Conservation (phyloP, 2,888 invertebrate genomes). For the Stomorhina lunata region DNA sequence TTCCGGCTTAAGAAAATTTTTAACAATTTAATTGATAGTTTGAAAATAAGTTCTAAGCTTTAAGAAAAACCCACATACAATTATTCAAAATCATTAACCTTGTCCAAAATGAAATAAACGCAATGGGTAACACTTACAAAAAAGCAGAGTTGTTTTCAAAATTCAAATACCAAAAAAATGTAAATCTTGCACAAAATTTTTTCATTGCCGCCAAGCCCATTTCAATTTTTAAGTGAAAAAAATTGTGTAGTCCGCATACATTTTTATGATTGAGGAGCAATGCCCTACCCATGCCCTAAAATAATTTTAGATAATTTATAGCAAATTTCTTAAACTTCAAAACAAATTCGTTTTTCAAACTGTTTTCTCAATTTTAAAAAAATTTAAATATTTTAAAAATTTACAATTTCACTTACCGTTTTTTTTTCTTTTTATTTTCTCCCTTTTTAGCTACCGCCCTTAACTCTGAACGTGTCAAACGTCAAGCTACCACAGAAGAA, state of each 20-base stretch:
- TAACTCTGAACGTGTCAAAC: constrained; percentile 82
- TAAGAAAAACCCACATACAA: neutral
- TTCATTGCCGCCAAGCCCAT: no score
- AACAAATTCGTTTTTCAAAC: no score
- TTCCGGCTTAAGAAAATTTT: constrained; percentile 29
- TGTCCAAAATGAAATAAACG: neutral
- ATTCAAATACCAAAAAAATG: no score
- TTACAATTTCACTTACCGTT: constrained; percentile 4
- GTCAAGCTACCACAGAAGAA: constrained; percentile 87
- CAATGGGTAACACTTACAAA: neutral
- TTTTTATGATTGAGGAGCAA: no score
- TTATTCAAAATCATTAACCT: neutral
- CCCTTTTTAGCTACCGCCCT: constrained; percentile 78
- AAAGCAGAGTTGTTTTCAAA: neutral
- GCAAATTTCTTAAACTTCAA: no score
- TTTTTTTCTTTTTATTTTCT: neutral
- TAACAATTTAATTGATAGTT: neutral
- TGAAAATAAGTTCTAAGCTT: neutral
- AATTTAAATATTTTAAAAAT: neutral
- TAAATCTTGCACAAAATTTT: no score
- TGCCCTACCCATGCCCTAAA: no score
- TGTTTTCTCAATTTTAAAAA: no score
- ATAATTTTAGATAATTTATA: no score
- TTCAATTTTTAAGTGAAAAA: no score
- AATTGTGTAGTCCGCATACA: no score